These are phyloP conservation scores for Sula dactylatra DNA, from an alignment of 2,113 vertebrate genomes.

Conservation along the genomic window DNA sequence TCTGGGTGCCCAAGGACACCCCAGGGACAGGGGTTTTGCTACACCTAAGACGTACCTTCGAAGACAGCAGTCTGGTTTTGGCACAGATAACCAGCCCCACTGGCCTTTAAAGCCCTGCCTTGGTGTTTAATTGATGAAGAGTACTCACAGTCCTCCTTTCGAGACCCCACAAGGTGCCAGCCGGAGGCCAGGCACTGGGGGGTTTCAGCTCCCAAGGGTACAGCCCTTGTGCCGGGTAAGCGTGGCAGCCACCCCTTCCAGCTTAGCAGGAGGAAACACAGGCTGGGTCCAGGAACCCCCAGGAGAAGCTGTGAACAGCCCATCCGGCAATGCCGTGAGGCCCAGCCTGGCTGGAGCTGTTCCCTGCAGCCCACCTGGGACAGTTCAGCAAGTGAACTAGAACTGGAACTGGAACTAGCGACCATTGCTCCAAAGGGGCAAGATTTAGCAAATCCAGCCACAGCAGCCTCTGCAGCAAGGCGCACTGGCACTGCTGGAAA, in stretches of 20 bases:
- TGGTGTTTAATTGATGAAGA: too few species aligned
- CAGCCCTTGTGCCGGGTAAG: background rate
- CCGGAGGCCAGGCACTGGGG: too few species aligned
- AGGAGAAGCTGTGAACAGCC: background rate
- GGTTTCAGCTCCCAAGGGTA: background rate
- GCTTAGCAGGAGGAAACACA: background rate
- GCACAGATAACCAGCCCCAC: background rate
- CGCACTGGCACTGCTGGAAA: background rate
- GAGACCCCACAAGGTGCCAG: too few species aligned
- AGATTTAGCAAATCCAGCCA: too few species aligned
- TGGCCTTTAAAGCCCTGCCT: too few species aligned
- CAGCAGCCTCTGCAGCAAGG: background rate
- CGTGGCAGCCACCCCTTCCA: background rate
- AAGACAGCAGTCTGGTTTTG: background rate
- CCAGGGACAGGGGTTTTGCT: background rate
- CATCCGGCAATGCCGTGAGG: rapidly evolving
- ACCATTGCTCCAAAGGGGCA: background rate
- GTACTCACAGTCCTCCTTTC: background rate
- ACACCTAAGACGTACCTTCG: background rate
- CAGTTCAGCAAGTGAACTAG: too few species aligned
- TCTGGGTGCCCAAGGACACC: background rate
- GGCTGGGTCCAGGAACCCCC: background rate
- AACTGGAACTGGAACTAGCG: too few species aligned
- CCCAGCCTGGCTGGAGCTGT: background rate
- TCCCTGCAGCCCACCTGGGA: background rate